Conservation (phyloP, 1,140 invertebrate genomes). For the Atopsyche davidsoni region DNA sequence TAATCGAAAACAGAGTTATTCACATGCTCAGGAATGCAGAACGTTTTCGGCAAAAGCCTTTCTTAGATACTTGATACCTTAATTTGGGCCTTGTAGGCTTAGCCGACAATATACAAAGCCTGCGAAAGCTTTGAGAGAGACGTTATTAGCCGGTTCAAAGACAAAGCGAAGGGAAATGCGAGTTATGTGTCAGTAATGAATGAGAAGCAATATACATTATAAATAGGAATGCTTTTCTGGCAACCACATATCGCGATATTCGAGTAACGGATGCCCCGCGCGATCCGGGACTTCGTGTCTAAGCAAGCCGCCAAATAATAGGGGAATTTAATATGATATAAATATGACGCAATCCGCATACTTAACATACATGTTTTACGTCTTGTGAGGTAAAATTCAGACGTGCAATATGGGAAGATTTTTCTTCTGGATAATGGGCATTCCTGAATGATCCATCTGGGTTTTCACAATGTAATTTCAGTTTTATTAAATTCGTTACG, state of each 20-base stretch:
- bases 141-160: slow-evolving; percentile 24
- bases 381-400: too few relatives aligned
- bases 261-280: slow-evolving; percentile 3
- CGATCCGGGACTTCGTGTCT: slow-evolving; percentile 9
- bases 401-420: too few relatives aligned
- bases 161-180: slow-evolving; percentile 22
- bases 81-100: slow-evolving; percentile 12
- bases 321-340: slow-evolving; percentile 11
- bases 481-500: too few relatives aligned
- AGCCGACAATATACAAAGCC: slow-evolving; percentile 7
- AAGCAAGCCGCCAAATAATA: slow-evolving; percentile 12
- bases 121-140: slow-evolving; percentile 12
- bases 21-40: slow-evolving; percentile 6
- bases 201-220: slow-evolving; percentile 27
- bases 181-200: slow-evolving; percentile 30
- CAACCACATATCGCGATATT: slow-evolving; percentile 3
- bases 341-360: too few relatives aligned
- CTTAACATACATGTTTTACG: too few relatives aligned
- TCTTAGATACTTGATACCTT: slow-evolving; percentile 20
- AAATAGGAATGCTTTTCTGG: slow-evolving; percentile 20
- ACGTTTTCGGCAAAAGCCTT: not conserved
- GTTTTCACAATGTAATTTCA: too few relatives aligned
- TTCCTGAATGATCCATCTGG: too few relatives aligned
- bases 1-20: slow-evolving; percentile 3
- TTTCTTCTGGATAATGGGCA: too few relatives aligned